Evolutionary conservation across 1,140 invertebrate genomes (phyloP).

Genomic region (Tribolium madens): DNA sequence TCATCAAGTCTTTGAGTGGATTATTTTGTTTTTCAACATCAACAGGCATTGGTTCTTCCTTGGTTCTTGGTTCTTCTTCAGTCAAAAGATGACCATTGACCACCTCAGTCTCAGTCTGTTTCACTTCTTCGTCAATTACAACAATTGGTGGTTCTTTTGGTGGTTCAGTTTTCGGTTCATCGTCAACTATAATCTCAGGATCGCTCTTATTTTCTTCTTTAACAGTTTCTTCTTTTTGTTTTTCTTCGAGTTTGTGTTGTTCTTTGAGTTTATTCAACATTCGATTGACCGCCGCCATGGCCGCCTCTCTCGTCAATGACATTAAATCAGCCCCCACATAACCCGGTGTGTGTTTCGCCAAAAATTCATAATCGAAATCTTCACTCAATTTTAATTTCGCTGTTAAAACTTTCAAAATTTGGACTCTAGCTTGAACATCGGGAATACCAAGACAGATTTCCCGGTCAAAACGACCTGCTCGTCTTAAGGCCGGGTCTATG

Average conservation of each 20-base stretch:
- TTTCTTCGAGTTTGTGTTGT: constrained; percentile 52
- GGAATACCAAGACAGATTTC: constrained; percentile 96
- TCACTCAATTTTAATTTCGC: constrained; percentile 75
- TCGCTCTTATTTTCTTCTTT: constrained; percentile 50
- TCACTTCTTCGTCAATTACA: constrained; percentile 57
- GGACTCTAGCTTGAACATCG: constrained; percentile 80
- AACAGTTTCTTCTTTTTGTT: constrained; percentile 39
- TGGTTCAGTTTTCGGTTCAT: constrained; percentile 46
- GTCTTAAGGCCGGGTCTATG: constrained; percentile 91
- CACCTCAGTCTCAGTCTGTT: constrained; percentile 17
- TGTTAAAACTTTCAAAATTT: constrained; percentile 80
- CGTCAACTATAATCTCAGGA: constrained; percentile 56
- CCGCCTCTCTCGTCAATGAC: constrained; percentile 87
- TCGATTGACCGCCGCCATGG: constrained; percentile 84
- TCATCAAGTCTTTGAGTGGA: constrained; percentile 64
- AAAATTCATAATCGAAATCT: constrained; percentile 76
- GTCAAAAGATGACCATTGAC: background rate
- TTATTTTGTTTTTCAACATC: constrained; percentile 46
- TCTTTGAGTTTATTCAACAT: constrained; percentile 59
- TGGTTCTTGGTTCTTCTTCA: background rate
- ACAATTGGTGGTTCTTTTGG: constrained; percentile 49
- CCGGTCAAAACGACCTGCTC: constrained; percentile 92
- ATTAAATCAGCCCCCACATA: constrained; percentile 96
- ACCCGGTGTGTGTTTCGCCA: constrained; percentile 92
- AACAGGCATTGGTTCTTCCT: constrained; percentile 50